Conservation (phyloP, 2,797 vertebrate species). For the Hydrocynus forskahlii region DNA sequence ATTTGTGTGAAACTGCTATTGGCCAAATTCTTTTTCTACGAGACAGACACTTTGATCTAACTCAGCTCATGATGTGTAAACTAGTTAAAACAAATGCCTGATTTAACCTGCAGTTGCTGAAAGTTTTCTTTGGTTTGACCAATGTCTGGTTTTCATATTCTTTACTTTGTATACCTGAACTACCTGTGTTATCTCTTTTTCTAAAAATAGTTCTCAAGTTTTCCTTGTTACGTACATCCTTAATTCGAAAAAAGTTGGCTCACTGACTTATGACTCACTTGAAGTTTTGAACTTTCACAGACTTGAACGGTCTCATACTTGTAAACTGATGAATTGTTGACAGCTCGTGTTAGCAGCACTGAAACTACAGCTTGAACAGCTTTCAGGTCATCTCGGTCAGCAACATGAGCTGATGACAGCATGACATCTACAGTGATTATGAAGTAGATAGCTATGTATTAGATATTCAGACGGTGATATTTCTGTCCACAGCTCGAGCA, state of each 20-base stretch:
- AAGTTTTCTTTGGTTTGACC: no score
- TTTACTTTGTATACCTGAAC: no score
- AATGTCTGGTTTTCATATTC: no score
- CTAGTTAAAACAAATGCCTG: no score
- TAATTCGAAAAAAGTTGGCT: not conserved
- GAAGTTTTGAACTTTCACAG: not conserved
- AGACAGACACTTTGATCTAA: no score
- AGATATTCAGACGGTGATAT: not conserved
- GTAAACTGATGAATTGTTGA: not conserved
- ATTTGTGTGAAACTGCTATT: no score
- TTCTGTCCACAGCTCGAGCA: constrained; percentile 84
- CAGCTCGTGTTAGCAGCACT: not conserved
- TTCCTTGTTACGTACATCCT: no score
- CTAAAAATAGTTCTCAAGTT: not conserved
- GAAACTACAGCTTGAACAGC: not conserved
- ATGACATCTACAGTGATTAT: not conserved
- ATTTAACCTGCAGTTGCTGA: no score
- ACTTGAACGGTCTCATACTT: not conserved
- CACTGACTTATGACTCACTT: not conserved
- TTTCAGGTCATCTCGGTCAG: no score
- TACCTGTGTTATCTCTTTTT: no score
- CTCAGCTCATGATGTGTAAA: no score
- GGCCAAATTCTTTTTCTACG: no score
- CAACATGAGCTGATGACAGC: not conserved
- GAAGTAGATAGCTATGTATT: not conserved